A percentile compares a stretch with the other conserved stretches of the same genome.
Conservation (phyloP, 2,888 invertebrate species). For the Myopa tessellatipennis region DNA sequence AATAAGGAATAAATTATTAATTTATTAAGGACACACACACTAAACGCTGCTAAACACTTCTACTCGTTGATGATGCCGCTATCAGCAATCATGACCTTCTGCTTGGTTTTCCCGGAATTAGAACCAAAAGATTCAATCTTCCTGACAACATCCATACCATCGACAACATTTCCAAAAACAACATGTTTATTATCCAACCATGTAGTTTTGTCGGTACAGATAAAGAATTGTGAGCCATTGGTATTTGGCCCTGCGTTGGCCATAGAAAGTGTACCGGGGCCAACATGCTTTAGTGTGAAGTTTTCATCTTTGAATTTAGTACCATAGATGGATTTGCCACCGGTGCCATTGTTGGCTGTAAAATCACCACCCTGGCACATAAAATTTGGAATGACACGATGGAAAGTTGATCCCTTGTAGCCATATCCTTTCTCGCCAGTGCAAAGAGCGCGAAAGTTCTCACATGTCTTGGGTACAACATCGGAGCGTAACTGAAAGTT, state of each 20-base stretch:
- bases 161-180: constrained; percentile 87
- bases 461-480: constrained; percentile 91
- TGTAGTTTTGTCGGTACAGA: constrained; percentile 87
- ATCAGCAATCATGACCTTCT: constrained; percentile 80
- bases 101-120: constrained; percentile 82
- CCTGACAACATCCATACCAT: constrained; percentile 89
- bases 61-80: constrained; percentile 70
- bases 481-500: constrained; percentile 81
- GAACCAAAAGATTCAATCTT: constrained; percentile 83
- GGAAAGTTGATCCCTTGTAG: constrained; percentile 89
- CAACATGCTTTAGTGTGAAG: constrained; percentile 90
- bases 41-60: background rate
- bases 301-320: constrained; percentile 94
- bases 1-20: background rate
- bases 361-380: constrained; percentile 96
- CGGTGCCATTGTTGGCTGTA: constrained; percentile 91
- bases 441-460: constrained; percentile 94
- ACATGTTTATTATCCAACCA: constrained; percentile 94
- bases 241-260: constrained; percentile 94
- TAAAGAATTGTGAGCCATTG: constrained; percentile 95
- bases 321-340: constrained; percentile 95
- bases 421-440: constrained; percentile 93
- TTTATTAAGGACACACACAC: background rate
- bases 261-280: constrained; percentile 91
- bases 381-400: constrained; percentile 93